Base-by-base conservation (phyloP, 1,140 invertebrate genomes). In the Homarus americanus region DNA sequence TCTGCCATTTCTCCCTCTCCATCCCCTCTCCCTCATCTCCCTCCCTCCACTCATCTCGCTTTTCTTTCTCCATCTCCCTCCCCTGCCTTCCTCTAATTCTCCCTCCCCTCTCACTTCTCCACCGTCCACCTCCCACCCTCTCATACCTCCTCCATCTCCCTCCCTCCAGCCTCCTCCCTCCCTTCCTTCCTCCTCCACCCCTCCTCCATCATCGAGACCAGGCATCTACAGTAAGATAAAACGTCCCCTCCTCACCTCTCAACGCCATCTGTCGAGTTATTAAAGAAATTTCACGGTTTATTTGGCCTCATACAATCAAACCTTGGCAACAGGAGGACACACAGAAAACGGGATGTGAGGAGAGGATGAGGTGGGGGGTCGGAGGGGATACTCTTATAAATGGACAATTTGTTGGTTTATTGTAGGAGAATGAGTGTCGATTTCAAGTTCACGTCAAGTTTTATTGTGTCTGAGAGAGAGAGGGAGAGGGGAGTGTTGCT, bases 221-320 rank as follows among this genome's bases (percentile, higher is more conserved):
- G 17, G 53, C 53, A 3, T 58, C 53, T 20, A 20, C 4, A 58
- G 17, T 15, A 58, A 58, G 53, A 58, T 58, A 20, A 58, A 58
- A 58, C 53, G 3, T n/a, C n/a, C n/a, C 53, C 17, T 20, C 53
- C 53, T 58, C 53, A 58, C 17, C 53, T 58, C 53, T 58, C 53
- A 58, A 20, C 53, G 53, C 53, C 53, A 58, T 58, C 53, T 58
- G 53, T 58, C 17, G 53, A 58, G 53, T 58, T 58, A 58, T 58
- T 58, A 58, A 58, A 58, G 53, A 58, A 58, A 58, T 58, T 58
- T 58, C 53, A 58, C 53, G 53, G 53, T 58, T 58, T 58, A 58
- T 58, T 58, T 58, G 10, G 15, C 53, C 3, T 58, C 53, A 58
- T 17, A 20, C 53, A 58, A 58, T 58, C 53, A 58, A 58, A 58